phyloP scores from a whole-genome alignment of 2,113 vertebrate species.

The Ascaphus truei region DNA sequence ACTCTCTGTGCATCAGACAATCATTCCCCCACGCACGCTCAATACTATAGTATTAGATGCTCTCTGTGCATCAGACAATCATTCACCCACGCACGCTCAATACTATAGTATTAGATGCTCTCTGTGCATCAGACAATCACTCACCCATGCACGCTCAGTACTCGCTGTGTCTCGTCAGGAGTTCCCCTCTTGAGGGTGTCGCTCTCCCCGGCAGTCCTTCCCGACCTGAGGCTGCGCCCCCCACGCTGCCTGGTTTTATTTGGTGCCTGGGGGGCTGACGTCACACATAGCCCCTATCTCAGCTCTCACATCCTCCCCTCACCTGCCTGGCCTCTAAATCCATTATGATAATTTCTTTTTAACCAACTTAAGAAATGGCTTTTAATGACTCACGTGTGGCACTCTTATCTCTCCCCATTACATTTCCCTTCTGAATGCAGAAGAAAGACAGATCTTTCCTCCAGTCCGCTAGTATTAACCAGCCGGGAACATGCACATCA shows the following conservation, averaged over 20 bases:
- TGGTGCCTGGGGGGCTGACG: constrained; percentile 44
- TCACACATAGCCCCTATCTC: constrained; percentile 44
- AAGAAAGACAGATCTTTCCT: constrained; percentile 18
- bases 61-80: too few relatives aligned
- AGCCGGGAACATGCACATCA: not conserved
- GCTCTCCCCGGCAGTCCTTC: constrained; percentile 14
- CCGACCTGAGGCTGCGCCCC: not conserved
- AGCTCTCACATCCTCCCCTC: constrained; percentile 43
- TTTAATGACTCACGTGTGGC: constrained; percentile 43
- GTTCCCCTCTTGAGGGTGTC: not conserved
- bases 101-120: too few relatives aligned
- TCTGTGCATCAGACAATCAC: too few relatives aligned
- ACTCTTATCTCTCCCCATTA: constrained; percentile 6
- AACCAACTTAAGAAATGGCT: constrained; percentile 44
- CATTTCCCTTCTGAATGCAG: constrained; percentile 19
- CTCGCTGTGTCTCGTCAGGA: constrained; percentile 40
- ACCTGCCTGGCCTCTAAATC: constrained; percentile 43
- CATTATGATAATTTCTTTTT: constrained; percentile 34
- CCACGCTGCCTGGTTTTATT: constrained; percentile 48
- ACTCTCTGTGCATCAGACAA: too few relatives aligned
- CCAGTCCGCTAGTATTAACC: constrained; percentile 5
- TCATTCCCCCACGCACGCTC: too few relatives aligned
- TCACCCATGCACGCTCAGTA: too few relatives aligned
- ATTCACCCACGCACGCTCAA: too few relatives aligned
- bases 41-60: too few relatives aligned